Conservation (phyloP, 2,888 invertebrate species). For the Salticus scenicus region DNA sequence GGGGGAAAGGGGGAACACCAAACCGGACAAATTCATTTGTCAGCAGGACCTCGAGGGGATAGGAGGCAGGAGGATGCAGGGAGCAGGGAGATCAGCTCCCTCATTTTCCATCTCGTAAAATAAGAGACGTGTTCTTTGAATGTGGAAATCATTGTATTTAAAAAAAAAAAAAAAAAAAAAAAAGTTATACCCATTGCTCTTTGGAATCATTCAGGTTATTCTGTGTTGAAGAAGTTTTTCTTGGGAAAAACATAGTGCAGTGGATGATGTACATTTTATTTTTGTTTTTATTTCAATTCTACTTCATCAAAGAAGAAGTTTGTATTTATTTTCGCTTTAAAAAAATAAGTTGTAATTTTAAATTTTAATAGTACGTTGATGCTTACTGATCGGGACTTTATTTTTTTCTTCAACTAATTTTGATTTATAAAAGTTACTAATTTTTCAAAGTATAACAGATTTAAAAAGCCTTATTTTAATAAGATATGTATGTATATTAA, state of each 20-base stretch:
- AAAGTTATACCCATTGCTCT: not conserved
- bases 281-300: too few species aligned
- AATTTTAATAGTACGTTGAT: too few species aligned
- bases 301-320: too few species aligned
- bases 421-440: too few species aligned
- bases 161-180: too few species aligned
- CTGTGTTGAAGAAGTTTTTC: not conserved
- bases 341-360: too few species aligned
- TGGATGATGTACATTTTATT: not conserved
- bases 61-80: not conserved
- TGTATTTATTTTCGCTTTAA: too few species aligned
- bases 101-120: conserved; percentile 20
- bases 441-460: too few species aligned
- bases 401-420: too few species aligned
- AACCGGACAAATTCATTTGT: conserved; percentile 60
- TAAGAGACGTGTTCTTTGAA: conserved; percentile 45
- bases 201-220: not conserved
- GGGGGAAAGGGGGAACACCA: not conserved
- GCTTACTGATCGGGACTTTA: too few species aligned
- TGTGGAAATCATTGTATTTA: not conserved
- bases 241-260: not conserved
- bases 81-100: conserved; percentile 19
- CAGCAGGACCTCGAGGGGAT: conserved; percentile 47
- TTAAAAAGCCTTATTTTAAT: too few species aligned
- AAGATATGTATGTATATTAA: too few species aligned